Conservation (phyloP, 2,797 vertebrate species). For the Notolabrus celidotus region DNA sequence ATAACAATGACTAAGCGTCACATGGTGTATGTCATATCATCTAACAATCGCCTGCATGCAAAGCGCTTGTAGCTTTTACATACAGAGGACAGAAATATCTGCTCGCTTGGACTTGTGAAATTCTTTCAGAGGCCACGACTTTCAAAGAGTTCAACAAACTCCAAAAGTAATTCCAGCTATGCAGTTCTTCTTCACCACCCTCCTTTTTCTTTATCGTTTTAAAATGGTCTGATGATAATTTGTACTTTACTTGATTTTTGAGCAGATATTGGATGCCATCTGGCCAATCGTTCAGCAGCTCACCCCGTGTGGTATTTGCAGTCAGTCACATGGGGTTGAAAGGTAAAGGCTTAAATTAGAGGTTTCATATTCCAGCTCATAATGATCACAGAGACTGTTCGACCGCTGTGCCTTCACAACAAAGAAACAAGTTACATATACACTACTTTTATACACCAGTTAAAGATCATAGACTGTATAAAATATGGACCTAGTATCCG, state of each 20-base stretch:
- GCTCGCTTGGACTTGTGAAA: constrained; percentile 32
- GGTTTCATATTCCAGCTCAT: constrained; percentile 21
- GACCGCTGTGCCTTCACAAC: neutral
- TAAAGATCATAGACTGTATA: no score
- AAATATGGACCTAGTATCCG: no score
- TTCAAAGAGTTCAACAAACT: neutral
- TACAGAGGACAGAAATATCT: constrained; percentile 37
- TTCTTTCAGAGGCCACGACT: constrained; percentile 15
- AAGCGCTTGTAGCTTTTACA: constrained; percentile 34
- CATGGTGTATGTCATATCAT: constrained; percentile 27
- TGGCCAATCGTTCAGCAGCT: constrained; percentile 27
- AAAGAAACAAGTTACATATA: neutral
- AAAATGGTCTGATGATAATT: neutral
- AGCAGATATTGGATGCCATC: constrained; percentile 5
- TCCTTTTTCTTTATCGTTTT: neutral
- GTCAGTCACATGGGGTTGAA: constrained; percentile 20
- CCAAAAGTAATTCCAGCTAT: no score
- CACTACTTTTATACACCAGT: no score
- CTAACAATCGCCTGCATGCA: neutral
- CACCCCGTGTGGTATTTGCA: constrained; percentile 32
- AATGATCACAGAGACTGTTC: neutral
- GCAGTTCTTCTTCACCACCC: neutral
- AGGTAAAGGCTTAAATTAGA: constrained; percentile 52
- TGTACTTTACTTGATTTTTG: neutral
- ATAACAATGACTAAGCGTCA: constrained; percentile 12